Evolutionary conservation across 2,797 vertebrate genomes (phyloP).

Genomic region (Eulemur rubriventer): DNA sequence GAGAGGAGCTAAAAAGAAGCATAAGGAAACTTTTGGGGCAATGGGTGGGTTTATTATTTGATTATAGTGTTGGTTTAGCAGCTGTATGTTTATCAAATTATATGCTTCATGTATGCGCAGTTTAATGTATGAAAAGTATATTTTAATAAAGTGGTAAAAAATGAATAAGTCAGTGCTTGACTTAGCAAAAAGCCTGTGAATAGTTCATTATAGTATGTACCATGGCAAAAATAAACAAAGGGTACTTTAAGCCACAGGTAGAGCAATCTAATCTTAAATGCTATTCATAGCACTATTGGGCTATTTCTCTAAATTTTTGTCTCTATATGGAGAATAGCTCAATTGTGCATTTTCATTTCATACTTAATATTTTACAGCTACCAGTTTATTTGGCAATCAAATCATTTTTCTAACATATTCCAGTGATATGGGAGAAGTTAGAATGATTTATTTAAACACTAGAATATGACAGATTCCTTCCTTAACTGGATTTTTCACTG

Average conservation of each 20-base stretch:
- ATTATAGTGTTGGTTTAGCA: neutral
- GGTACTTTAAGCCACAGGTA: neutral
- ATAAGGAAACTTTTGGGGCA: neutral
- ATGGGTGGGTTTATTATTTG: neutral
- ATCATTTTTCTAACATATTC: neutral
- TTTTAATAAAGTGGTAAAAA: neutral
- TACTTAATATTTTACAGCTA: slow-evolving; percentile 48
- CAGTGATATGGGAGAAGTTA: neutral
- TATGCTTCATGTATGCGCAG: neutral
- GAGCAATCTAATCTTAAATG: neutral
- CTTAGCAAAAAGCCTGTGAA: neutral
- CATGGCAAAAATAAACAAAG: neutral
- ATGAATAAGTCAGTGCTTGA: neutral
- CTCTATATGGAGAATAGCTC: neutral
- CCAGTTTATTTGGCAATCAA: slow-evolving; percentile 40
- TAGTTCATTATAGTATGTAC: neutral
- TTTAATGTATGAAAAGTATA: neutral
- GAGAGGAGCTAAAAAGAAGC: neutral
- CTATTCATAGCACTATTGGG: neutral
- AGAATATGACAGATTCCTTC: slow-evolving; percentile 39
- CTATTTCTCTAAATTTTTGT: neutral
- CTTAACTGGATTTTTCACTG: slow-evolving; percentile 47
- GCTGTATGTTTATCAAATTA: neutral
- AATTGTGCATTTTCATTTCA: slow-evolving; percentile 24
- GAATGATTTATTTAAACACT: slow-evolving; percentile 69